phyloP scores from a whole-genome alignment of 23 tunicate species.

The Botrylloides violaceus region DNA sequence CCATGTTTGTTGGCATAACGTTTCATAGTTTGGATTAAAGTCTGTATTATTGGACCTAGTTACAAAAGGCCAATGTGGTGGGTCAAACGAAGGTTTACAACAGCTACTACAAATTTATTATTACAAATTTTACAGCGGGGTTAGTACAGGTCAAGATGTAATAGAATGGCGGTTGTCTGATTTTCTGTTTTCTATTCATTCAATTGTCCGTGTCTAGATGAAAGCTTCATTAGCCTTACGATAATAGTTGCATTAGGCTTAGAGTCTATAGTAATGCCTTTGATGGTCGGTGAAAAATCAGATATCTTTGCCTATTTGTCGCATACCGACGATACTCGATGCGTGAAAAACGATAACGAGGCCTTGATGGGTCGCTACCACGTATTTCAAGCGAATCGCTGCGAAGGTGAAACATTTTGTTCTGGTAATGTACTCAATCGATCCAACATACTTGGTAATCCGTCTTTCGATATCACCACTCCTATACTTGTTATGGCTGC shows the following conservation, averaged over 20 bases:
- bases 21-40: too few relatives aligned
- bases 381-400: slow-evolving; percentile 11
- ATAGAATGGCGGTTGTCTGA: too few relatives aligned
- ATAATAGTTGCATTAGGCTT: not conserved
- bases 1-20: too few relatives aligned
- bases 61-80: too few relatives aligned
- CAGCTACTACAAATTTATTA: too few relatives aligned
- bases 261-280: not conserved
- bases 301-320: not conserved
- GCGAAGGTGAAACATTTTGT: slow-evolving; percentile 7
- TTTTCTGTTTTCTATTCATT: not conserved
- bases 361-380: slow-evolving; percentile 21
- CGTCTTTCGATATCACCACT: not conserved
- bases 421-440: not conserved
- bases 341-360: slow-evolving; percentile 14
- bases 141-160: too few relatives aligned
- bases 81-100: too few relatives aligned
- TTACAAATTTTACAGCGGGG: too few relatives aligned
- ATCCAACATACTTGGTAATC: not conserved
- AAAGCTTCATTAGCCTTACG: slow-evolving; percentile 4
- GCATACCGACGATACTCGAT: not conserved
- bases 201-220: slow-evolving; percentile 13
- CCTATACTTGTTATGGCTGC: too few relatives aligned
- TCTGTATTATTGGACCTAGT: too few relatives aligned
- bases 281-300: too few relatives aligned